Evolutionary conservation across 2,888 invertebrate species (phyloP).

Genomic region (Tenthredo scrophulariae): DNA sequence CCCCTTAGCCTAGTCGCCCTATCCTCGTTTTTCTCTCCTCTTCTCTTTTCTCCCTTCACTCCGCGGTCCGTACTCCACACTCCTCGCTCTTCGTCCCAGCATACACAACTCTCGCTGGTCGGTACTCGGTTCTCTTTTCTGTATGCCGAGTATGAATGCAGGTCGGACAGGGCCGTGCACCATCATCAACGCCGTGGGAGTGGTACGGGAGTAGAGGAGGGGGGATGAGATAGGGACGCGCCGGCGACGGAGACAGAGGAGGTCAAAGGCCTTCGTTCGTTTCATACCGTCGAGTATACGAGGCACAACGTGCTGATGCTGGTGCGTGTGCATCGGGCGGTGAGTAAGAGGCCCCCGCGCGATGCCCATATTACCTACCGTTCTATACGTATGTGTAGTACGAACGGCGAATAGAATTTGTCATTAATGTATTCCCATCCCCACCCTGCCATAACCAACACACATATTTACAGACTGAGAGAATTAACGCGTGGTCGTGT

Average conservation of each 20-base stretch:
- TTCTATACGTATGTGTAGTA: not conserved
- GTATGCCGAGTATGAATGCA: slow-evolving; percentile 64
- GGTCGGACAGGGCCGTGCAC: slow-evolving; percentile 60
- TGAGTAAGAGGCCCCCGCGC: slow-evolving; percentile 59
- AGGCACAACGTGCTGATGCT: slow-evolving; percentile 43
- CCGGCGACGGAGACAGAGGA: slow-evolving; percentile 63
- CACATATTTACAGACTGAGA: not conserved
- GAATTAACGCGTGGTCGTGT: slow-evolving; percentile 40
- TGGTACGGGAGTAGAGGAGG: slow-evolving; percentile 55
- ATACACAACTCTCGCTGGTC: slow-evolving; percentile 38
- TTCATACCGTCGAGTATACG: slow-evolving; percentile 66
- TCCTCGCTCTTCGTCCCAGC: not conserved
- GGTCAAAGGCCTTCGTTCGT: slow-evolving; percentile 76
- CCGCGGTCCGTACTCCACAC: not conserved
- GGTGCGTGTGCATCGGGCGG: slow-evolving; percentile 56
- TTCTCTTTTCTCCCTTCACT: not conserved
- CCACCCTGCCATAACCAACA: slow-evolving; percentile 55
- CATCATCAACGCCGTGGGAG: slow-evolving; percentile 45
- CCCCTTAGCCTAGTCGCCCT: not conserved
- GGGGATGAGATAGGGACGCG: slow-evolving; percentile 50
- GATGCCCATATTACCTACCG: slow-evolving; percentile 38
- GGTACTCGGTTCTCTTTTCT: slow-evolving; percentile 23
- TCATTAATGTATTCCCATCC: slow-evolving; percentile 68
- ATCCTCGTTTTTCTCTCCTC: not conserved
- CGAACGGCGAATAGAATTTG: slow-evolving; percentile 54